Evolutionary conservation across 37 sponge, comb jelly and placozoan species (phyloP), one percentile per base, ranked within the genome.

Genomic region (Bolinopsis microptera): DNA sequence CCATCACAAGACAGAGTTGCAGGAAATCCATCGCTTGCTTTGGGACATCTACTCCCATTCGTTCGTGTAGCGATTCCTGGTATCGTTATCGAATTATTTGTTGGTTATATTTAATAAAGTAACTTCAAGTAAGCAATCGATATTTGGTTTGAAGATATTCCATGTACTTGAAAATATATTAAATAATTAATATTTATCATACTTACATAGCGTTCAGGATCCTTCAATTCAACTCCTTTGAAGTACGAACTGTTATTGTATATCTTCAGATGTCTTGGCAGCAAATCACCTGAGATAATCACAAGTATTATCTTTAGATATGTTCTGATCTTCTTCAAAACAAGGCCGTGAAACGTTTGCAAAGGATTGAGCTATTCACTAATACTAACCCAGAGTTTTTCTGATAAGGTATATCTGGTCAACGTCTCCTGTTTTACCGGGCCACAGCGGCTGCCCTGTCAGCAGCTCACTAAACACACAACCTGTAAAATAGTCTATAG

Each of bases 391-490:
- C 37, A 97, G 94, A 37, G 96, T 97, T 72, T 94, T 97, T 61
- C 96, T 93, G 68, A 98, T 96, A 18, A 96, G 96, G 92, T 95
- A 95, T 31, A 98, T 92, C 80, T 98, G 98, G 72, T 98, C 98
- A 28, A 98, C 95, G 35, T 98, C 98, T 21, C 90, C 90, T 25
- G 98, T 96, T 38, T 95, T 97, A 0, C 97, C 98, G 0, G 97
- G 98, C 96, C 97, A 96, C 25, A 98, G 74, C 0, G 98, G 95
- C 30, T 95, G 97, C 0, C 97, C 98, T 27, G 95, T 96, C 21
- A 98, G 77, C 67, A 98, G 86, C 93, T 98, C 98, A 83, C 96
- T 96, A 95, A 98, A 98, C 69, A 98, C 95, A 93, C 98, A 97
- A 0, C 98, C 90, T 86, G 30, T 5, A 23, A 41, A 82, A 13